Evolutionary conservation across 2,113 vertebrate species (phyloP).

Genomic region (Carlito syrichta): DNA sequence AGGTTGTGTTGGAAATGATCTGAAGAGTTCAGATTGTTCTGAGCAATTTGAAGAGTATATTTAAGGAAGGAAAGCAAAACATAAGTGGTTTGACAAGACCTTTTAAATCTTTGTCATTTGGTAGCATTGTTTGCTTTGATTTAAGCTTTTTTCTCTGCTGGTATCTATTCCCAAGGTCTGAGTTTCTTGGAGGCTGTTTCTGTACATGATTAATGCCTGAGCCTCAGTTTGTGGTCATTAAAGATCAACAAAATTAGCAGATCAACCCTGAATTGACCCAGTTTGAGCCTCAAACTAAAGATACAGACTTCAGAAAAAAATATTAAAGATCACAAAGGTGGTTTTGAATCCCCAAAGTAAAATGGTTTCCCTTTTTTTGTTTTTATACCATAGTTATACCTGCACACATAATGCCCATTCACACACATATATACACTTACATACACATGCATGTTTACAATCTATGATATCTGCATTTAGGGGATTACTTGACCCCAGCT

Average conservation of each 20-base stretch:
- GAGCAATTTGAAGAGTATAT: background rate
- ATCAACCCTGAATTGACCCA: background rate
- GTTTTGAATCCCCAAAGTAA: background rate
- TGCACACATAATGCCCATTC: too few relatives aligned
- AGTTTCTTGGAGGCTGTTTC: background rate
- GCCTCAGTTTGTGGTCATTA: background rate
- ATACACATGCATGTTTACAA: background rate
- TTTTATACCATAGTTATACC: too few relatives aligned
- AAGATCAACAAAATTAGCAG: background rate
- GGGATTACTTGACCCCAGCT: background rate
- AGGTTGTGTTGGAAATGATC: background rate
- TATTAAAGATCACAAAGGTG: background rate
- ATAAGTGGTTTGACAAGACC: background rate
- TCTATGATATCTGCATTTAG: background rate
- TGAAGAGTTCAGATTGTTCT: too few relatives aligned
- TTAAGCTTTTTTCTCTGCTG: background rate
- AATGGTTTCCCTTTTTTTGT: background rate
- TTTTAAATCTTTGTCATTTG: background rate
- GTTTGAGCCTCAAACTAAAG: background rate
- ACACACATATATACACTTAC: background rate
- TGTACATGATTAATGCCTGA: background rate
- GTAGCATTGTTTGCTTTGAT: background rate
- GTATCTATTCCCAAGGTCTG: background rate
- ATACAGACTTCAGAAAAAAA: background rate
- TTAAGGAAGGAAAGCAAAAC: background rate